A percentile compares a stretch with the other conserved stretches of the same genome.
These are phyloP conservation scores for Eustalomyia histrio DNA, from an alignment of 2,888 invertebrate genomes.

Conservation along the genomic window DNA sequence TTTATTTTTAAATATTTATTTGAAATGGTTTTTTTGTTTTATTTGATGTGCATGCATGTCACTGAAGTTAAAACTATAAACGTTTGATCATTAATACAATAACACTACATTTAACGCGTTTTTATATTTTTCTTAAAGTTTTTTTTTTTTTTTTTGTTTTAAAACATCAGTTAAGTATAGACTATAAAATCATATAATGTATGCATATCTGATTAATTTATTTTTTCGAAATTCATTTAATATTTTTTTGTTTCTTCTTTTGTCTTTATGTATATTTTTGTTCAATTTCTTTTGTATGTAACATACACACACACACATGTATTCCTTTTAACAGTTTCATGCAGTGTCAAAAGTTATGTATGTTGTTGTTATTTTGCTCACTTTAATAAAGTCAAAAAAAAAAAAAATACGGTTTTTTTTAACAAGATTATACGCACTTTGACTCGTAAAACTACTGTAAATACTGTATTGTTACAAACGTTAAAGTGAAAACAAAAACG, in stretches of 20 bases:
- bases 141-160: no score
- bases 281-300: background rate
- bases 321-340: slow-evolving; percentile 32
- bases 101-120: background rate
- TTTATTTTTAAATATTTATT: slow-evolving; percentile 15
- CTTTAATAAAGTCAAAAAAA: no score
- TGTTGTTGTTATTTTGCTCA: background rate
- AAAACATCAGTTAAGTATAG: background rate
- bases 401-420: slow-evolving; percentile 3
- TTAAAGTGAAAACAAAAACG: slow-evolving; percentile 59
- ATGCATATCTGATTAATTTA: background rate
- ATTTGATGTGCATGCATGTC: slow-evolving; percentile 40
- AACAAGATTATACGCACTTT: slow-evolving; percentile 25
- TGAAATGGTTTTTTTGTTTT: background rate
- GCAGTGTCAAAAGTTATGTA: background rate
- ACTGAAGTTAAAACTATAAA: slow-evolving; percentile 32
- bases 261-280: slow-evolving; percentile 27
- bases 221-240: slow-evolving; percentile 12
- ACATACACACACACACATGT: background rate
- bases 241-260: slow-evolving; percentile 26
- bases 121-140: background rate
- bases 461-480: background rate
- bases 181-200: background rate
- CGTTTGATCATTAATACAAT: slow-evolving; percentile 34
- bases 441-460: slow-evolving; percentile 27